Evolutionary conservation across 2,113 vertebrate genomes (phyloP), one percentile per base, ranked within the genome.

Genomic region (Nothoprocta perdicaria): DNA sequence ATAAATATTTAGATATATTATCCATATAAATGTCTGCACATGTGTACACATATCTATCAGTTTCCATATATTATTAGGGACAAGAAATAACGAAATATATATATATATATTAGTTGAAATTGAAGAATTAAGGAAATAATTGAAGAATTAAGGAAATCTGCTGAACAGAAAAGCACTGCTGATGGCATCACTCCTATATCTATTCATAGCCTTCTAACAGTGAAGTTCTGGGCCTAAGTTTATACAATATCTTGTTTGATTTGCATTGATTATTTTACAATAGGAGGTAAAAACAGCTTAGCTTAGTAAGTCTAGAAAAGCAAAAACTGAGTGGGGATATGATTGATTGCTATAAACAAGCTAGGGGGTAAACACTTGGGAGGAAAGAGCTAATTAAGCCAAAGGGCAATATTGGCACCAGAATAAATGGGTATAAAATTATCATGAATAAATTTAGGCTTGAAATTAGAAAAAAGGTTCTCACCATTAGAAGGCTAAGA

Each of bases 61-160:
- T 45, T 17, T 73, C 23, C 11, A 12, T 58, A 53, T 69, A 53
- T n/a, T 45, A 55, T 35, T 33, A 29, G 12, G 41, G 71, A 46
- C 46, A 62, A 73, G 38, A 92, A 89, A 63, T 73, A 72, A 63
- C 62, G 33, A 94, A 79, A 41, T 75, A 24, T 5, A 50, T 93
- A 48, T 94, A 50, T 94, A 48, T 94, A 67, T 88, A 80, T 87
- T 45, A 66, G 15, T 72, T 11, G 22, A 71, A 67, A 81, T 6
- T 18, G 22, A 84, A 65, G 24, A 88, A 67, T 80, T 67, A 46
- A 61, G 40, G 38, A 1, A 55, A 35, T 24, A 65, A 69, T 66
- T 18, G 22, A 83, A 63, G 24, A 88, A 66, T 80, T 67, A 46
- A 61, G 40, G 38, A 1, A 55, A 35, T 65, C 13, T 76, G n/a